A percentile compares a stretch with the other conserved stretches of the same genome.
Evolutionary conservation across 1,140 invertebrate genomes (phyloP).

Genomic region (Bradynema listronoti): DNA sequence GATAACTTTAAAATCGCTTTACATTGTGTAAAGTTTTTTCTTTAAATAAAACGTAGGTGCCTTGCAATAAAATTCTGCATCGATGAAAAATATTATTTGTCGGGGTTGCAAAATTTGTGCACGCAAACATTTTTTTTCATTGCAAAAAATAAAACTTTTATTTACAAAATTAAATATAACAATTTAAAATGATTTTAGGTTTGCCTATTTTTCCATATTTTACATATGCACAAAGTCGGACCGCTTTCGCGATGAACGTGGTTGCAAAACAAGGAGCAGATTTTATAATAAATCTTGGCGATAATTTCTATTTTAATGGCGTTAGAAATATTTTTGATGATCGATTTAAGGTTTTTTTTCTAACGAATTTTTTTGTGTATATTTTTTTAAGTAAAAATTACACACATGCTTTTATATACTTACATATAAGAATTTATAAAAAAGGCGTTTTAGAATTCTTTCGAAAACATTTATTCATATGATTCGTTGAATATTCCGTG

Average conservation of each 20-base stretch:
- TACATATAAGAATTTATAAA: not conserved
- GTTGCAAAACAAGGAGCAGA: constrained; percentile 19
- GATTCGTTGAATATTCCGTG: constrained; percentile 45
- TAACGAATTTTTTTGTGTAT: not conserved
- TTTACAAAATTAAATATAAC: no score
- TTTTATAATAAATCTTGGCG: constrained; percentile 41
- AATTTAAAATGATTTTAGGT: constrained; percentile 4
- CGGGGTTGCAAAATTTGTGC: no score
- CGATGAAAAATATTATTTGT: no score
- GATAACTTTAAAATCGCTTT: no score
- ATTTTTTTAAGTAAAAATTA: not conserved
- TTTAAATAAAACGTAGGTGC: no score
- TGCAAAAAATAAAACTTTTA: no score
- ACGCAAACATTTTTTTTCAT: no score
- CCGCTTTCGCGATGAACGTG: constrained; percentile 25
- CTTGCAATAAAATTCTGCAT: no score
- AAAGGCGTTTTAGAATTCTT: constrained; percentile 32
- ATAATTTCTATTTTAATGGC: constrained; percentile 47
- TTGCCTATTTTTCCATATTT: constrained; percentile 33
- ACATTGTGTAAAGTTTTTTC: no score
- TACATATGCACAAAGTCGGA: constrained; percentile 32
- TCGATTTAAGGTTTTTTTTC: constrained; percentile 30
- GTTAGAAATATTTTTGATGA: constrained; percentile 30
- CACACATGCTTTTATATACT: not conserved
- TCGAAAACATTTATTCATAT: constrained; percentile 36